Evolutionary conservation across 2,888 invertebrate species (phyloP).

Genomic region (Cartodere bifasciata): DNA sequence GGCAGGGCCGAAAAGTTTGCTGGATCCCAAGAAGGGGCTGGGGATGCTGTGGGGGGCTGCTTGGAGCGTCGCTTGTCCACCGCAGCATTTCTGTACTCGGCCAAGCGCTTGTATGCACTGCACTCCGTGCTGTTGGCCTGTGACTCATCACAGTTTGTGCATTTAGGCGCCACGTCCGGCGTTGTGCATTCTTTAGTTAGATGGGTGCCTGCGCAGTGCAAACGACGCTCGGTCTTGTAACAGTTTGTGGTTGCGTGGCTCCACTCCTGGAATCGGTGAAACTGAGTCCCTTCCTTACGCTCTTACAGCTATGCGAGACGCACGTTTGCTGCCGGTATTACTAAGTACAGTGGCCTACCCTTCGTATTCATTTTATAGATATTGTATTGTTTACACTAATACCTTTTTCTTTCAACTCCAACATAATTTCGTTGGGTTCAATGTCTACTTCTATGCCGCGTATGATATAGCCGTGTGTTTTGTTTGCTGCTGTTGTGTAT

Average conservation of each 20-base stretch:
- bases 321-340: neutral
- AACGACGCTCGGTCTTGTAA: neutral
- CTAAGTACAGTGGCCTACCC: slow-evolving; percentile 1
- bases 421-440: neutral
- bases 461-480: slow-evolving; percentile 3
- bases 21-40: no score
- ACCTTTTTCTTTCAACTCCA: neutral
- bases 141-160: slow-evolving; percentile 5
- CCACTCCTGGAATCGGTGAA: slow-evolving; percentile 7
- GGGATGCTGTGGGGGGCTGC: no score
- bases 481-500: slow-evolving; percentile 3
- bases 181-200: slow-evolving; percentile 2
- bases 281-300: slow-evolving; percentile 3
- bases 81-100: neutral
- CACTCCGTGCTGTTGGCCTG: slow-evolving; percentile 8
- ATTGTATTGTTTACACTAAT: neutral
- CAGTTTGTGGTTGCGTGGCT: slow-evolving; percentile 10
- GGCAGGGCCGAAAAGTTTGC: no score
- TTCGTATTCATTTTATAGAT: slow-evolving; percentile 2
- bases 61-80: no score
- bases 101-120: slow-evolving; percentile 1
- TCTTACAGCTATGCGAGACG: neutral
- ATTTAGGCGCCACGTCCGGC: neutral
- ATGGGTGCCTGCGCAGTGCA: slow-evolving; percentile 6
- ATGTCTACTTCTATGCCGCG: neutral